A percentile compares a stretch with the other conserved stretches of the same genome.
phyloP scores from a whole-genome alignment of 2,888 invertebrate species.

The Homarus gammarus region DNA sequence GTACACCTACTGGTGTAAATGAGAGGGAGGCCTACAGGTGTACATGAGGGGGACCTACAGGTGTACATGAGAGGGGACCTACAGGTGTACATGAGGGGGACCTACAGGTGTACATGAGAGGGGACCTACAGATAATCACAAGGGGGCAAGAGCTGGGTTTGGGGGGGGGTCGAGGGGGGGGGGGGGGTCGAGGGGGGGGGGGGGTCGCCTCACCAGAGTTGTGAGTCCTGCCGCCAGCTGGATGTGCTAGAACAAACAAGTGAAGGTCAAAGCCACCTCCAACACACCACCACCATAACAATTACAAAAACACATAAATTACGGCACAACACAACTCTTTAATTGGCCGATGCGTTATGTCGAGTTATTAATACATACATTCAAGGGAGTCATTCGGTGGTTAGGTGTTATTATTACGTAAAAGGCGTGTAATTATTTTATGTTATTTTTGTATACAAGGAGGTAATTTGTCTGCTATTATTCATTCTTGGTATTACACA shows the following conservation, averaged over 20 bases:
- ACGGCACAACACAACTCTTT: background rate
- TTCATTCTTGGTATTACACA: too few species aligned
- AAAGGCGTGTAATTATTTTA: too few species aligned
- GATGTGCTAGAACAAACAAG: slow-evolving; percentile 63
- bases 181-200: background rate
- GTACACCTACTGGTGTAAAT: background rate
- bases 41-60: background rate
- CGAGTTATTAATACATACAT: too few species aligned
- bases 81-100: background rate
- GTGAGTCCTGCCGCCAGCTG: slow-evolving; percentile 71
- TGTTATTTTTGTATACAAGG: too few species aligned
- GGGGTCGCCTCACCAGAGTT: slow-evolving; percentile 62
- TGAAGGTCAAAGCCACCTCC: slow-evolving; percentile 16
- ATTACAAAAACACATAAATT: background rate
- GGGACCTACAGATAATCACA: background rate
- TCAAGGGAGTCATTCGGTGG: too few species aligned
- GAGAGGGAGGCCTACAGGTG: background rate
- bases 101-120: background rate
- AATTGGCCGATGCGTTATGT: too few species aligned
- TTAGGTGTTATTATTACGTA: too few species aligned
- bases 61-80: background rate
- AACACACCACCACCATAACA: background rate
- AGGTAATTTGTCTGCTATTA: too few species aligned
- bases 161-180: background rate
- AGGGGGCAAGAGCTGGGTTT: background rate